Percentiles rank a stretch among this genome's conserved stretches.
Conservation (phyloP, 1,140 invertebrate genomes). For the Danaus plexippus region DNA sequence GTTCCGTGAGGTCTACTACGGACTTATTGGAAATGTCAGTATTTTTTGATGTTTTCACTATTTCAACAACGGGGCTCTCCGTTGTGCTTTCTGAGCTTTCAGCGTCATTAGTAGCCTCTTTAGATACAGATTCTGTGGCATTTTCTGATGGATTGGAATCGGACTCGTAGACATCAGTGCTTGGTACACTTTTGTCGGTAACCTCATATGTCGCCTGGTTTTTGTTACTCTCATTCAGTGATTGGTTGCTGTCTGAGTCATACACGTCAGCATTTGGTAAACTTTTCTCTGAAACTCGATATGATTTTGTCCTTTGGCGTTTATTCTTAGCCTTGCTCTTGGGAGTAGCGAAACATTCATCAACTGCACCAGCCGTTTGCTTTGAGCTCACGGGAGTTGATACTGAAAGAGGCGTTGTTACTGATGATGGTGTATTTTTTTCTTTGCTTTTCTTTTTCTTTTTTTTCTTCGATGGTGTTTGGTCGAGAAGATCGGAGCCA, state of each 20-base stretch:
- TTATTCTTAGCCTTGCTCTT: constrained; percentile 64
- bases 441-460: constrained; percentile 60
- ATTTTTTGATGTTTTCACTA: constrained; percentile 17
- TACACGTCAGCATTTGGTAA: constrained; percentile 53
- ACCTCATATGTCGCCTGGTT: constrained; percentile 33
- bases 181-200: constrained; percentile 42
- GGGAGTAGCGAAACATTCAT: constrained; percentile 65
- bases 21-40: constrained; percentile 20
- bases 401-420: constrained; percentile 5
- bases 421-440: constrained; percentile 40
- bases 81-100: constrained; percentile 26
- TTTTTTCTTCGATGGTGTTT: constrained; percentile 54
- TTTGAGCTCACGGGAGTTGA: constrained; percentile 1
- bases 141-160: constrained; percentile 45
- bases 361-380: constrained; percentile 16
- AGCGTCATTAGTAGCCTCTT: constrained; percentile 20
- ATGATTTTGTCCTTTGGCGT: constrained; percentile 46
- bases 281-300: constrained; percentile 41
- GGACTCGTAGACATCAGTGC: constrained; percentile 49
- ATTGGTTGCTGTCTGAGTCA: constrained; percentile 63
- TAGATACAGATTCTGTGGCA: constrained; percentile 19
- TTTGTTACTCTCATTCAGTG: constrained; percentile 37
- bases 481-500: constrained; percentile 54
- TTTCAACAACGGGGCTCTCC: constrained; percentile 20
- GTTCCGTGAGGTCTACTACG: constrained; percentile 41